Evolutionary conservation across 2,797 vertebrate genomes (phyloP).

Genomic region (Capromys pilorides): DNA sequence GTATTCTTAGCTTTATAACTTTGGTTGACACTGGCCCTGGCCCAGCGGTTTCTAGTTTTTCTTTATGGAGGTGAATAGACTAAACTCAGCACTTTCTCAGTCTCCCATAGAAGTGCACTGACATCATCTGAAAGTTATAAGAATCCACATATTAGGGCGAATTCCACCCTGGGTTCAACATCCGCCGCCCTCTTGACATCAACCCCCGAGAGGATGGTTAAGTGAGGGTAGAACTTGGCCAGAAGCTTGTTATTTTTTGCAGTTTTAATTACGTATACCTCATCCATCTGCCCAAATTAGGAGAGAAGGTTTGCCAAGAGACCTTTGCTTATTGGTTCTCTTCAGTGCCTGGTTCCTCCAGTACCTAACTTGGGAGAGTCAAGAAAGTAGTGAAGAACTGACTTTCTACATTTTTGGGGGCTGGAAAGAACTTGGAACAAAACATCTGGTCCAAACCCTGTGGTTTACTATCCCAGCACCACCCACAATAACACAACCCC

Average conservation of each 20-base stretch:
- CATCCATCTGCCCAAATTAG: slow-evolving; percentile 78
- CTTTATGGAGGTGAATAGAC: slow-evolving; percentile 81
- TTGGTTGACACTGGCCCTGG: slow-evolving; percentile 76
- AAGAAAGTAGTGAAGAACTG: slow-evolving; percentile 67
- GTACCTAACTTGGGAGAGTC: slow-evolving; percentile 70
- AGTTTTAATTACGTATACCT: slow-evolving; percentile 78
- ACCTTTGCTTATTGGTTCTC: slow-evolving; percentile 43
- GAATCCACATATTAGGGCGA: slow-evolving; percentile 78
- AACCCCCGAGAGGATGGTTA: slow-evolving; percentile 72
- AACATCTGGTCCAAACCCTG: background rate
- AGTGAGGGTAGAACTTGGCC: slow-evolving; percentile 76
- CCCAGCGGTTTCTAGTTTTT: slow-evolving; percentile 81
- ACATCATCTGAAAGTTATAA: slow-evolving; percentile 83
- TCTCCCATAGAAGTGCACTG: slow-evolving; percentile 78
- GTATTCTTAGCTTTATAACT: slow-evolving; percentile 79
- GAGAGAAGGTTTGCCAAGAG: slow-evolving; percentile 64
- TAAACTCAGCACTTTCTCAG: slow-evolving; percentile 83
- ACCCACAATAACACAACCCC: background rate
- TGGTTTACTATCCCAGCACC: slow-evolving; percentile 22
- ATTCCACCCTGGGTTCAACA: slow-evolving; percentile 75
- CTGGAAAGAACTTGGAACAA: slow-evolving; percentile 40
- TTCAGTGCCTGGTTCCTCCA: slow-evolving; percentile 60
- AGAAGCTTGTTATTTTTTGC: slow-evolving; percentile 75
- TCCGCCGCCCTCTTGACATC: slow-evolving; percentile 44
- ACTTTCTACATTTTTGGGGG: slow-evolving; percentile 26